Percentiles rank a stretch among this genome's conserved stretches.
phyloP scores from a whole-genome alignment of 1,140 invertebrate genomes.

The Drosophila tani region DNA sequence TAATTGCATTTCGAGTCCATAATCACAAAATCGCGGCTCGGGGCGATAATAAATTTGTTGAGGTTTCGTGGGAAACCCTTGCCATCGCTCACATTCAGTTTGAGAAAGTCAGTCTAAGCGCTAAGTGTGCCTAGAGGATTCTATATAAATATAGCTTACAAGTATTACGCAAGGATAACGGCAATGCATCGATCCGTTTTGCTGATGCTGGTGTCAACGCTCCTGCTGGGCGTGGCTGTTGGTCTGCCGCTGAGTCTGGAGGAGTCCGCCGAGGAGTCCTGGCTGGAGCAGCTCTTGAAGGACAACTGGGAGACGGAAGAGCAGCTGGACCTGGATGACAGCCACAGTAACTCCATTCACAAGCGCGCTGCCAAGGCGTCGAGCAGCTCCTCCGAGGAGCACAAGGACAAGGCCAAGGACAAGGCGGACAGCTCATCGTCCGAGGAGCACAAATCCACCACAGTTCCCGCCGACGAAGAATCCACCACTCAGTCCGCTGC shows the following conservation, averaged over 20 bases:
- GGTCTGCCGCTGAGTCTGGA: slow-evolving; percentile 14
- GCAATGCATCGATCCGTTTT: slow-evolving; percentile 23
- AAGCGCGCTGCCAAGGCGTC: slow-evolving; percentile 19
- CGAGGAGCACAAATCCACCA: slow-evolving; percentile 7
- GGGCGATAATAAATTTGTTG: slow-evolving; percentile 10
- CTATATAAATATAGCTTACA: not conserved
- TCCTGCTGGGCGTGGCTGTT: slow-evolving; percentile 17
- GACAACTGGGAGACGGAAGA: not conserved
- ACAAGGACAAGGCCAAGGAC: slow-evolving; percentile 23
- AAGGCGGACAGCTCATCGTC: slow-evolving; percentile 27
- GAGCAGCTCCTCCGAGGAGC: slow-evolving; percentile 31
- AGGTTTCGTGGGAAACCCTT: slow-evolving; percentile 32
- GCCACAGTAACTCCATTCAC: not conserved
- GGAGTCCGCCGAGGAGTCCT: slow-evolving; percentile 10
- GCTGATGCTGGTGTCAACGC: slow-evolving; percentile 1
- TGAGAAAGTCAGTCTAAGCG: slow-evolving; percentile 11
- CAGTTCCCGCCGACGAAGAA: not conserved
- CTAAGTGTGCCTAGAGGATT: slow-evolving; percentile 12
- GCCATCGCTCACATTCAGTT: slow-evolving; percentile 18
- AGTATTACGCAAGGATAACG: slow-evolving; percentile 1
- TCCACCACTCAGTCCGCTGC: not conserved
- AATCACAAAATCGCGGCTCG: slow-evolving; percentile 19
- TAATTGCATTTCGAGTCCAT: slow-evolving; percentile 31
- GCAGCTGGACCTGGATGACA: not conserved
- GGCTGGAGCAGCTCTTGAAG: not conserved